phyloP scores from a whole-genome alignment of 2,113 vertebrate species.

The Pelecanoides urinatrix region DNA sequence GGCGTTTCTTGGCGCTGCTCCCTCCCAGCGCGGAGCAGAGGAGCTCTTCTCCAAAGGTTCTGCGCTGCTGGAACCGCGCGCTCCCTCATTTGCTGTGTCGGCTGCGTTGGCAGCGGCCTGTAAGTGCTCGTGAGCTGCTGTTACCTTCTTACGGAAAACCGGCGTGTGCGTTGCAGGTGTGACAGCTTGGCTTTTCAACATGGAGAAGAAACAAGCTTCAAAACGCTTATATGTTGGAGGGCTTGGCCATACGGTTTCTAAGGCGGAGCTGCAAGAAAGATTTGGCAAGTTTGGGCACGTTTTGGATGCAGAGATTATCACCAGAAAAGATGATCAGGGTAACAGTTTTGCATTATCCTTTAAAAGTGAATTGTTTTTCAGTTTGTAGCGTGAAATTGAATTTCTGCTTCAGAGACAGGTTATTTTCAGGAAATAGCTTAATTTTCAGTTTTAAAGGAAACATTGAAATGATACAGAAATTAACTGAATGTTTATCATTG shows the following conservation, averaged over 20 bases:
- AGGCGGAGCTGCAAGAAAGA: conserved; percentile 87
- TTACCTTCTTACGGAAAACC: neutral
- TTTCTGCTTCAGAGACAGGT: neutral
- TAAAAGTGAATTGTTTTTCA: neutral
- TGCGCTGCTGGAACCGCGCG: accelerated
- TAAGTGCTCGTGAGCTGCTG: accelerated
- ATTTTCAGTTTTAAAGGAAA: neutral
- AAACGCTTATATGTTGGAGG: conserved; percentile 89
- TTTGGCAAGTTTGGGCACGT: conserved; percentile 90
- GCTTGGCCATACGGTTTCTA: conserved; percentile 79
- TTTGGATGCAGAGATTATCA: conserved; percentile 84
- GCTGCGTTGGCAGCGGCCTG: accelerated
- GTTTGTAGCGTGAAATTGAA: accelerated
- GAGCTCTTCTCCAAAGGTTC: accelerated
- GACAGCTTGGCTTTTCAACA: neutral
- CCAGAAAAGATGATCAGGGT: conserved; percentile 86
- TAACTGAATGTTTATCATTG: neutral
- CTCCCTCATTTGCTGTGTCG: accelerated
- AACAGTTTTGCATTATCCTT: neutral
- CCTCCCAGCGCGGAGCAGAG: too few relatives aligned
- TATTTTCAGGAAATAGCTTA: neutral
- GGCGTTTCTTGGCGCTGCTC: accelerated
- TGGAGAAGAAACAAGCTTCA: conserved; percentile 54
- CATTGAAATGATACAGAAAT: accelerated
- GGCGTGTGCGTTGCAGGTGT: accelerated